These are phyloP conservation scores for Harpegnathos saltator DNA, from an alignment of 1,140 invertebrate species.

Conservation along the genomic window DNA sequence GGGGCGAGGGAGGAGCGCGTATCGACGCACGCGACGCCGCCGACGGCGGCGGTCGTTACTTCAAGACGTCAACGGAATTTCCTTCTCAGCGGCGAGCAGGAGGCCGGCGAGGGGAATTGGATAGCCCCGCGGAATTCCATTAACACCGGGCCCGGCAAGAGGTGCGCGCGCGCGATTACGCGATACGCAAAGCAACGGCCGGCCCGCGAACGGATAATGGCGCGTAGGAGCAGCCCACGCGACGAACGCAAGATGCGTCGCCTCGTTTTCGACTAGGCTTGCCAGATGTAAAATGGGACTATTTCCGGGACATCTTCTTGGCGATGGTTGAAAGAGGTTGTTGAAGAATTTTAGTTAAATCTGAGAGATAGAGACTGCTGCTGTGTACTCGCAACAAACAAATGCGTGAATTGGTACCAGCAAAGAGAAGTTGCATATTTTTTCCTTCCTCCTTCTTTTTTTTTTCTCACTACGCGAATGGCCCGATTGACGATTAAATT, in stretches of 20 bases:
- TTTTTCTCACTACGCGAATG: no score
- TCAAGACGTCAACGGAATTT: constrained; percentile 66
- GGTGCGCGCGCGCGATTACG: constrained; percentile 18
- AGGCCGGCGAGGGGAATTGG: constrained; percentile 62
- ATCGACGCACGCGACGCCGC: constrained; percentile 31
- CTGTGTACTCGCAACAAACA: no score
- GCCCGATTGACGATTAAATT: no score
- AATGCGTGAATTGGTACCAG: no score
- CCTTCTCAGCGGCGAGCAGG: constrained; percentile 58
- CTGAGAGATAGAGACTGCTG: no score
- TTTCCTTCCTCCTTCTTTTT: no score
- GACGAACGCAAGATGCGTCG: constrained; percentile 28
- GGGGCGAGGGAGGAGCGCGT: no score
- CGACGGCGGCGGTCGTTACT: constrained; percentile 48
- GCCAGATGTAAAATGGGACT: constrained; percentile 32
- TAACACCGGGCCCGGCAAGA: constrained; percentile 29
- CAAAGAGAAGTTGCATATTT: no score
- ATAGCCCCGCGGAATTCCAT: constrained; percentile 68
- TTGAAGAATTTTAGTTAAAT: no score
- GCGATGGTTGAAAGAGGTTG: no score
- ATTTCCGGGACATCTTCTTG: no score
- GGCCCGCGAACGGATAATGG: constrained; percentile 37
- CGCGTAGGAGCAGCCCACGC: constrained; percentile 47
- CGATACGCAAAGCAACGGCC: constrained; percentile 44
- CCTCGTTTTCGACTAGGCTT: constrained; percentile 20